Conservation (phyloP, 2,888 invertebrate species). For the Ophioninae sp. region DNA sequence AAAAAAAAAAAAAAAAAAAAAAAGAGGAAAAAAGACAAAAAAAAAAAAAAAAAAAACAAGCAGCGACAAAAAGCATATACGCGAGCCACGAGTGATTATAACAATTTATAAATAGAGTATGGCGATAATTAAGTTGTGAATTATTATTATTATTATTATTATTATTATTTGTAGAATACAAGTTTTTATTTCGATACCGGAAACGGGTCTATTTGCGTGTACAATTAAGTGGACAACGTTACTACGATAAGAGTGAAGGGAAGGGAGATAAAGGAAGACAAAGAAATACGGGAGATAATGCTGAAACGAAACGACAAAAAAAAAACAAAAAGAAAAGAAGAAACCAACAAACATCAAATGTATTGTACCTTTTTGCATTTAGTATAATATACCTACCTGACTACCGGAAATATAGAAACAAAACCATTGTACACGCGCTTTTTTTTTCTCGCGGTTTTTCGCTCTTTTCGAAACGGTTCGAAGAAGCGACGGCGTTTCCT, state of each 20-base stretch:
- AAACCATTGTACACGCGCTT: constrained; percentile 20
- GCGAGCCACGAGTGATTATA: constrained; percentile 70
- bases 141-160: constrained; percentile 56
- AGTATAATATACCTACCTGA: constrained; percentile 79
- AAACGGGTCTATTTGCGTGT: constrained; percentile 70
- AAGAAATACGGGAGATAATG: constrained; percentile 51
- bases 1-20: constrained; percentile 54
- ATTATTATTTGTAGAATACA: constrained; percentile 72
- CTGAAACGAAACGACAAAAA: constrained; percentile 63
- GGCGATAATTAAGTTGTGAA: constrained; percentile 75
- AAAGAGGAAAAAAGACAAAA: constrained; percentile 62
- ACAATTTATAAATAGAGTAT: constrained; percentile 71
- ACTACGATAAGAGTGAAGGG: constrained; percentile 66
- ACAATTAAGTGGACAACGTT: constrained; percentile 72
- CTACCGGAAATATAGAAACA: constrained; percentile 69
- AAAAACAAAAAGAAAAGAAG: constrained; percentile 67
- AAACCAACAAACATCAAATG: constrained; percentile 74
- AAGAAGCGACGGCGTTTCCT: no score
- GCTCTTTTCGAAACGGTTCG: background rate
- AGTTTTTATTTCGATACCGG: constrained; percentile 71
- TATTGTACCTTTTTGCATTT: constrained; percentile 80
- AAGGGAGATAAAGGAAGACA: constrained; percentile 45
- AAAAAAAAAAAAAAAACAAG: constrained; percentile 62
- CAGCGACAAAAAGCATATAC: constrained; percentile 58
- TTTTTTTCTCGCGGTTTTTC: constrained; percentile 50